Base-by-base conservation (phyloP, 2,888 invertebrate species). In the Hipparchia sbordonii region DNA sequence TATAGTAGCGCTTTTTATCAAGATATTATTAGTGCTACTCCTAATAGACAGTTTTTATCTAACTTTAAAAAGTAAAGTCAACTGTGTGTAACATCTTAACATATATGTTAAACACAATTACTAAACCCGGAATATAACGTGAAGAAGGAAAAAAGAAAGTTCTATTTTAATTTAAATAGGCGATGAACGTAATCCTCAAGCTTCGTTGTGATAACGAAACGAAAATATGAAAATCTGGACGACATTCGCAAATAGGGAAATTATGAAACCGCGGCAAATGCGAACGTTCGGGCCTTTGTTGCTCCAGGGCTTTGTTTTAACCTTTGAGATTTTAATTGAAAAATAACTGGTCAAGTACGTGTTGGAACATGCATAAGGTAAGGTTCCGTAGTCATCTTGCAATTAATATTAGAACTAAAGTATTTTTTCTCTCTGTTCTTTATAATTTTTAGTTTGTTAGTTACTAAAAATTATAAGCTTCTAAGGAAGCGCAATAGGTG, bases 161-260 rank as follows among this genome's bases (percentile, higher is more conserved):
- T 80, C 79, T 79, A 84, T 87, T 85, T 82, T 82, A 82, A 88
- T 87, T 84, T 83, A 82, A 89, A 88, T 86, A 84, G 67, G 77
- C 78, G 76, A 76, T 76, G 78, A 79, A 76, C 78, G 77, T 81
- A 82, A 83, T 80, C 82, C 78, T 75, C 78, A 72, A 74, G 79
- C 83, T 85, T 82, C 10, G 68, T 51, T 85, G 85, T 83, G 82
- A 77, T 79, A 77, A 82, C 82, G 82, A 83, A 85, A 80, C 71
- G 81, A 81, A 84, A 83, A 71, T 74, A 72, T 69, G 81, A 82
- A 85, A 86, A 86, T 79, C 82, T 82, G 61, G 82, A 84, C 84
- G 83, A 85, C 89, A 86, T 88, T 85, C 88, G 87, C 86, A 89
- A 90, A 90, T 89, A 89, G 89, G 88, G 88, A 90, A 90, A 89